Base-by-base conservation (phyloP, 2,113 vertebrate genomes). In the Xyliphius kryptos region DNA sequence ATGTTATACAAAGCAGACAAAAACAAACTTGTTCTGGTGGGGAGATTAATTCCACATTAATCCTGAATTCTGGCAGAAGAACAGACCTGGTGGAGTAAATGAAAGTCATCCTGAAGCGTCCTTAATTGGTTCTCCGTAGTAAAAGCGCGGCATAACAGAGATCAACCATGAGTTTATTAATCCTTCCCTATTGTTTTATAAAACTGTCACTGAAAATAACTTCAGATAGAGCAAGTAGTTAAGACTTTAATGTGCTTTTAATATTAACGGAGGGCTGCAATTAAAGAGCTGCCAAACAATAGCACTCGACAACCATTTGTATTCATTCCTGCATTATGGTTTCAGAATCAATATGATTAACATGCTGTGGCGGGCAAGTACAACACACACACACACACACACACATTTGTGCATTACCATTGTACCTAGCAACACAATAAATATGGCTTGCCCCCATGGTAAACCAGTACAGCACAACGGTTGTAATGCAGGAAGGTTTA, bases 41-140 rank as follows among this genome's bases (percentile, higher is more conserved):
- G 82, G 80, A 85, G 86, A 89, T 89, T 88, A 89, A 88, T 88
- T 86, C 85, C 86, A 82, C 87, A 87, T 87, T 89, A 89, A 89
- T 89, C 86, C 86, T 69, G 61, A 79, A 85, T 88, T 83, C 87
- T 89, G 87, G 87, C 87, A 89, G 77, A 79, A 79, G 81, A 86
- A 87, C 85, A 89, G 81, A 83, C 81, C 78, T 55, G 79, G 80
- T 81, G 80, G 86, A 86, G 86, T 81, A 78, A 87, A 83, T 85
- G 85, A 88, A 89, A 89, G 86, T 87, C 85, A 87, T 89, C 84
- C 85, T 88, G 86, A 88, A 88, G 87, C 85, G 84, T 85, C 86
- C 84, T 86, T 89, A 88, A 89, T 88, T 88, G 85, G 85, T 83
- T 87, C 86, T 84, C 85, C 75, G 72, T 83, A 83, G 85, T 84